A percentile compares a stretch with the other conserved stretches of the same genome.
phyloP scores from a whole-genome alignment of 1,140 invertebrate genomes.

The Drosophila navojoa region DNA sequence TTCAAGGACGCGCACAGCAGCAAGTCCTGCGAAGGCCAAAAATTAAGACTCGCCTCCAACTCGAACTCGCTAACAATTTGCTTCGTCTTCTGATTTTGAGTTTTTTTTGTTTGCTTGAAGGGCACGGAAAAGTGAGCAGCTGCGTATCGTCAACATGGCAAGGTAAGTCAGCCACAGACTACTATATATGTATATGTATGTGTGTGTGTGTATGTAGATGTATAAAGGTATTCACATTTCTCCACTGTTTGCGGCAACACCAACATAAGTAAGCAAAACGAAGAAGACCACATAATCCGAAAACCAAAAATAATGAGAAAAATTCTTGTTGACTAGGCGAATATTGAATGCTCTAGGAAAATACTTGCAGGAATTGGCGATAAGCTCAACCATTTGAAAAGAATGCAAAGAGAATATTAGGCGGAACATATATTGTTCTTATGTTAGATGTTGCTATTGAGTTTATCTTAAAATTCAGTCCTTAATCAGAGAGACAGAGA shows the following conservation, averaged over 20 bases:
- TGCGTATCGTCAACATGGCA: slow-evolving; percentile 55
- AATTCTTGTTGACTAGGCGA: background rate
- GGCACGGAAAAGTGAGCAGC: slow-evolving; percentile 13
- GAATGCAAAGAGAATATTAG: too few species aligned
- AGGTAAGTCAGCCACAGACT: slow-evolving; percentile 48
- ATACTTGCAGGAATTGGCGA: background rate
- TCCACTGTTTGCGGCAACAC: background rate
- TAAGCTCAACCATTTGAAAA: too few species aligned
- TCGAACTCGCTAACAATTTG: slow-evolving; percentile 14
- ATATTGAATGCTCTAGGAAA: background rate
- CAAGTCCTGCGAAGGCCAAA: slow-evolving; percentile 46
- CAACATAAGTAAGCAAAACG: background rate
- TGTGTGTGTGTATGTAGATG: background rate
- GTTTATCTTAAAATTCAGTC: too few species aligned
- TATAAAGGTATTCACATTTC: background rate
- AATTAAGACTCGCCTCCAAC: slow-evolving; percentile 18
- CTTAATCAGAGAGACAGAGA: too few species aligned
- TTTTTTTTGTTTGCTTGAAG: too few species aligned
- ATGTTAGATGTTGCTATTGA: too few species aligned
- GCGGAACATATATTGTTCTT: too few species aligned
- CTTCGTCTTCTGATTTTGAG: background rate
- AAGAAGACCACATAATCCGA: background rate
- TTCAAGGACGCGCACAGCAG: slow-evolving; percentile 31
- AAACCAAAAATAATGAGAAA: background rate
- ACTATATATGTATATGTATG: background rate